Base-by-base conservation (phyloP, 2,888 invertebrate genomes). In the Spilarctia lutea region DNA sequence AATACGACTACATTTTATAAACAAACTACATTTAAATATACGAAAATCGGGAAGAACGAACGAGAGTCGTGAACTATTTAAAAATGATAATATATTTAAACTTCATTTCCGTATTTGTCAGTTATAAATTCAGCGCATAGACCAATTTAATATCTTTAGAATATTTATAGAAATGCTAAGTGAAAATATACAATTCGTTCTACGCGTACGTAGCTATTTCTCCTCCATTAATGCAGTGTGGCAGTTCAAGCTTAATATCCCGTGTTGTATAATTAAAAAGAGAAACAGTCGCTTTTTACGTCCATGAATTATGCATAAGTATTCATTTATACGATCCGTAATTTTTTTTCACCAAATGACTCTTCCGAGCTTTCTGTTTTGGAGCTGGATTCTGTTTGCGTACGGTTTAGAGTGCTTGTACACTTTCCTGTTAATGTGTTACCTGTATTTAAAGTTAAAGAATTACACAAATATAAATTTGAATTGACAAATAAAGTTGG, bases 241-340 rank as follows among this genome's bases (percentile, higher is more conserved):
- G 88, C 92, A 90, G 91, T 93, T 91, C 86, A 88, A 88, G 93
- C 90, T 94, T 94, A 94, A 95, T 94, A 94, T 88, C 89, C 94
- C 93, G 92, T 94, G 92, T 91, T 90, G 94, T 93, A 94, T 95
- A 94, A 95, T 95, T 95, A 95, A 95, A 95, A 95, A 94, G 92
- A 93, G 93, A 94, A 94, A 94, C 92, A 94, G 94, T 94, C 91
- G 89, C 93, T 92, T 94, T 94, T 94, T 93, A 95, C 91, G 92
- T 89, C 90, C 94, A 95, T 96, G 95, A 96, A 95, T 95, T 92
- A 95, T 95, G 93, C 94, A 96, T 91, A 90, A 93, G 93, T 89
- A 91, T 94, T 92, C 93, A 89, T 94, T 95, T 94, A 92, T 93
- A 92, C 92, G 93, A 94, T 91, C 92, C 91, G 93, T 94, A 92